Conservation (phyloP, 2,888 invertebrate species). For the Selenia dentaria region DNA sequence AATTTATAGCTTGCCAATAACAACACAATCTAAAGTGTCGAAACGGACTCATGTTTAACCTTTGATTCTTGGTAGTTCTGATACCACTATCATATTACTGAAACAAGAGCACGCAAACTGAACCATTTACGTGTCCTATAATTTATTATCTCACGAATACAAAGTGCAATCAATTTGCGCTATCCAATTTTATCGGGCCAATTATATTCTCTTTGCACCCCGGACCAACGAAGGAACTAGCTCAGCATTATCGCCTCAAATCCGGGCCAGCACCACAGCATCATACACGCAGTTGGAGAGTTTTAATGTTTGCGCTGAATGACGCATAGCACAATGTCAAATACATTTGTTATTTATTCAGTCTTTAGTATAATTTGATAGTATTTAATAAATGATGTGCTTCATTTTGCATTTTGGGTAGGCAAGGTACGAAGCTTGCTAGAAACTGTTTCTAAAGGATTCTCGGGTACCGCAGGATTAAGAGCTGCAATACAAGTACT, state of each 20-base stretch:
- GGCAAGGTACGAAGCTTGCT: too few relatives aligned
- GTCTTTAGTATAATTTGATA: too few relatives aligned
- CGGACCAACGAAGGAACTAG: conserved; percentile 34
- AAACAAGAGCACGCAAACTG: conserved; percentile 35
- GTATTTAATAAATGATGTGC: too few relatives aligned
- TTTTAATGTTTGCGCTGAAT: too few relatives aligned
- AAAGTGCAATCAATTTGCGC: conserved; percentile 32
- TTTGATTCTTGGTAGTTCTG: conserved; percentile 15
- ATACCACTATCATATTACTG: conserved; percentile 31
- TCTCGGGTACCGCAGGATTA: too few relatives aligned
- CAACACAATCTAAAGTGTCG: conserved; percentile 1
- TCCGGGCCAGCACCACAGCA: conserved; percentile 5
- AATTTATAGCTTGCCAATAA: background rate
- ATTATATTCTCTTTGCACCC: conserved; percentile 16
- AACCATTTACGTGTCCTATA: conserved; percentile 26
- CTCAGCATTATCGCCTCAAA: conserved; percentile 62
- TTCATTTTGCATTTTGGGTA: too few relatives aligned
- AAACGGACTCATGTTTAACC: conserved; percentile 33
- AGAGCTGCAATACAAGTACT: too few relatives aligned
- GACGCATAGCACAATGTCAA: too few relatives aligned
- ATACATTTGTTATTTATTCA: too few relatives aligned
- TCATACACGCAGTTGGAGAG: too few relatives aligned
- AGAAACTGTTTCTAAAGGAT: too few relatives aligned
- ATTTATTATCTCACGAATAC: conserved; percentile 34
- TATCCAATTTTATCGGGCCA: conserved; percentile 50